Base-by-base conservation (phyloP, 2,797 vertebrate species). In the Phaenicophaeus curvirostris region DNA sequence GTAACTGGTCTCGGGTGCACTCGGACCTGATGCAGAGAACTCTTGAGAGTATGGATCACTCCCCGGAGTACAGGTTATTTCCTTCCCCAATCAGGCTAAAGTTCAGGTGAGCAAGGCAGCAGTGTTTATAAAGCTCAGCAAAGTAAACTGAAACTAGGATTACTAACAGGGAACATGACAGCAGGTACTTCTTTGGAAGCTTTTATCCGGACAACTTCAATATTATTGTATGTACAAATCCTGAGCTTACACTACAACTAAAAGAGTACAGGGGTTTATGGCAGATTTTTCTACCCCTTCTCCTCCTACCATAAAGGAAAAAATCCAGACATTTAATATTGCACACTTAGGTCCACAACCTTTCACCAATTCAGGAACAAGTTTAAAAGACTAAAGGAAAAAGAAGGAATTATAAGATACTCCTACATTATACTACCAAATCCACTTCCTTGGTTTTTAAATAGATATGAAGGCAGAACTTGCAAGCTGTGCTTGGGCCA, bases 391-490 rank as follows among this genome's bases (percentile, higher is more conserved):
- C 0, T 6, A 5, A 2, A 10, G 4, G 9, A 7, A 51, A 48
- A 35, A 57, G 6, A 48, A 61, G 39, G 17, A 68, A 57, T 67
- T 1, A 0, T 48, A 39, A 76, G 15, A 62, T n/a, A 84, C 9
- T 53, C 53, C 46, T 11, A 42, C 16, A 21, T 41, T 65, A 71
- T 28, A 76, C 80, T 90, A 77, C 19, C 19, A 87, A 73, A 46
- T 11, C 2, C 48, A 92, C 81, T 79, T 90, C 83, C 86, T 71
- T 77, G 71, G 18, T 80, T 74, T 92, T 93, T 23, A 85, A 85
- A 65, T 21, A 85, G 78, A 80, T 57, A 41, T 1, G 51, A 93
- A 96, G 93, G 87, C 89, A 89, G 91, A 95, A 94, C 57, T 91
- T 61, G 39, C 53, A 48, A 39, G 65, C 44, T 42, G 50, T 69